Evolutionary conservation across 2,888 invertebrate genomes (phyloP), one percentile per base, ranked within the genome.

Genomic region (Andrena praecox): DNA sequence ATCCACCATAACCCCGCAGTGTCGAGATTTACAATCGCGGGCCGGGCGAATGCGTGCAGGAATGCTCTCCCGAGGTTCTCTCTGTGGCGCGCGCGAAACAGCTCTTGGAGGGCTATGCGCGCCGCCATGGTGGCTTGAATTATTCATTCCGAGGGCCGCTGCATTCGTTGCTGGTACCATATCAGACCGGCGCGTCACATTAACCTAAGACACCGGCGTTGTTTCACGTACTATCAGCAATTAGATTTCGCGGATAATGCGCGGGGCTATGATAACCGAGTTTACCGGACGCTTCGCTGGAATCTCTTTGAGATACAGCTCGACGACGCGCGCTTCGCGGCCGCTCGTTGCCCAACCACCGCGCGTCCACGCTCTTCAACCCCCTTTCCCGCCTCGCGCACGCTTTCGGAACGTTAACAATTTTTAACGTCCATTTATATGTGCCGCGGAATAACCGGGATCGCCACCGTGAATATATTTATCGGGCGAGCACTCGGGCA

Each of bases 31-130:
- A 93, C 87, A 91, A 91, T 91, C 90, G 83, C 74, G 87, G 84
- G 87, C 83, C 78, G 89, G 88, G 90, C 87, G 89, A 92, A 92
- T 90, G 91, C 92, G 91, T 91, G 91, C 92, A 90, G 93, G 93
- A 93, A 93, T 93, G 93, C 86, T 82, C 89, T 56, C 27, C 56
- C 10, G 89, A 86, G 87, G 90, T 87, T 91, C 87, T 85, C 85
- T 68, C 78, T 80, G 76, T 73, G 66, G 83, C 68, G 80, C 63
- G 82, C 77, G 79, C 77, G 80, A 73, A 72, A 72, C 66, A 73
- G 78, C 86, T 86, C 89, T 90, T 77, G 85, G 78, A 77, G 73
- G 59, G 77, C 54, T 78, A 80, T 82, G 85, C 85, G 74, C 85
- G 87, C 87, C 89, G 87, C 90, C 89, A 87, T 81, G 77, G 89